Percentiles rank a stretch among this genome's conserved stretches.
phyloP scores from a whole-genome alignment of 2,113 vertebrate species.

The Smithornis capensis region DNA sequence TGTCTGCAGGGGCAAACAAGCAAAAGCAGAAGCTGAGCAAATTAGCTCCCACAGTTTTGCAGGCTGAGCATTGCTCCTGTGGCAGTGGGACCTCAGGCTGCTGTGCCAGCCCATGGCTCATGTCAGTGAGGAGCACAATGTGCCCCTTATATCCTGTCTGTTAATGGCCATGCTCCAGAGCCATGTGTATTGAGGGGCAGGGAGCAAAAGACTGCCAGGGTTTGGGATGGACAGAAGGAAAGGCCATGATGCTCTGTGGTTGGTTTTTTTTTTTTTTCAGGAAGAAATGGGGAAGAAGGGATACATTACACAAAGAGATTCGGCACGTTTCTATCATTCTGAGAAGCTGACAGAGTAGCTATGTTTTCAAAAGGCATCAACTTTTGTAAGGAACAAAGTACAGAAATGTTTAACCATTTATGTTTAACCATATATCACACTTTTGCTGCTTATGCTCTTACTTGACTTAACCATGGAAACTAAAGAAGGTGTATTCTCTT shows the following conservation, averaged over 20 bases:
- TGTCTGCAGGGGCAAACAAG: not conserved
- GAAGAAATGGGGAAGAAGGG: not conserved
- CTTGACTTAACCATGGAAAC: not conserved
- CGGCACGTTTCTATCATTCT: not conserved
- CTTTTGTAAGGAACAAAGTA: not conserved
- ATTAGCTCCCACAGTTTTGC: fast-evolving
- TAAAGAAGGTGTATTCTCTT: not conserved
- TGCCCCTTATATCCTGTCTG: not conserved
- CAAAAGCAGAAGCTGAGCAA: not conserved
- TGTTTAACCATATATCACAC: not conserved
- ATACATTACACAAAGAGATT: not conserved
- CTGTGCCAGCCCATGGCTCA: not conserved
- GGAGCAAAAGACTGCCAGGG: not conserved
- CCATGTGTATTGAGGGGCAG: fast-evolving
- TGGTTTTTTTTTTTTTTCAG: not conserved
- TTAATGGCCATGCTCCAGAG: not conserved
- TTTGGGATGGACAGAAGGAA: not conserved
- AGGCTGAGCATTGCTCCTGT: not conserved
- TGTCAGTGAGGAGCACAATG: not conserved
- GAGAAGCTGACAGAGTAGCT: not conserved
- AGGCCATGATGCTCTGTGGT: not conserved
- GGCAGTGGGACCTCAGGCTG: not conserved
- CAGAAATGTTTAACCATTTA: conserved; percentile 3
- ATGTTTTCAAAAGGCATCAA: not conserved
- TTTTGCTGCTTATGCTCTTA: not conserved